Base-by-base conservation (phyloP, 2,888 invertebrate genomes). In the Spodoptera littoralis region DNA sequence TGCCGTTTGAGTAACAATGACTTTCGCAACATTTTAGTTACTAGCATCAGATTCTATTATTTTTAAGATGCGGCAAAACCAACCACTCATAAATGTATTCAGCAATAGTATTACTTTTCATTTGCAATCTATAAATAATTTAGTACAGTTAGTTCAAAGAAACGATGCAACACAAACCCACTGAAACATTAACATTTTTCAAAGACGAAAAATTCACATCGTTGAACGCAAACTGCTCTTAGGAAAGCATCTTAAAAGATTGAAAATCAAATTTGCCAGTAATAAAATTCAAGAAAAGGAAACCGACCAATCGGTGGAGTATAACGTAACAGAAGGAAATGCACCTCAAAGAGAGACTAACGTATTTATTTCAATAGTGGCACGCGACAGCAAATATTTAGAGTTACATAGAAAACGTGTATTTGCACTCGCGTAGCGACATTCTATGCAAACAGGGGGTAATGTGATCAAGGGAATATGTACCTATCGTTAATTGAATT, bases 301-400 rank as follows among this genome's bases (percentile, higher is more conserved):
- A 82, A 79, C 83, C 72, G 70, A 65, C 57, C 72, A 78, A 77
- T 84, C 80, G 77, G 80, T 80, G 82, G 76, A 76, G 72, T 83
- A 77, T 82, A 84, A 83, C 79, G 70, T 72, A 73, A 82, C 67
- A 79, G 61, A 65, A 69, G 71, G 56, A 65, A 77, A 45, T 30
- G 54, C 64, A 70, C 84, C 80, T 88, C 87, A 88, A 86, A 89
- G 88, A 79, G 73, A 81, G 75, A 79, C 80, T 82, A 83, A 85
- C 85, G 80, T 87, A 87, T 90, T 88, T 91, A 88, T 91, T 88
- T 88, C 85, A 79, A 83, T 84, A 90, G 90, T 82, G 87, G 88
- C 82, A 87, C 82, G 79, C 84, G 83, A 73, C 80, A 69, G 87
- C 84, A 91, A 91, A 92, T 91, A 90, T 91, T 92, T 92, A 86